Evolutionary conservation across 1,140 invertebrate species (phyloP).

Genomic region (Globodera ellingtonae): DNA sequence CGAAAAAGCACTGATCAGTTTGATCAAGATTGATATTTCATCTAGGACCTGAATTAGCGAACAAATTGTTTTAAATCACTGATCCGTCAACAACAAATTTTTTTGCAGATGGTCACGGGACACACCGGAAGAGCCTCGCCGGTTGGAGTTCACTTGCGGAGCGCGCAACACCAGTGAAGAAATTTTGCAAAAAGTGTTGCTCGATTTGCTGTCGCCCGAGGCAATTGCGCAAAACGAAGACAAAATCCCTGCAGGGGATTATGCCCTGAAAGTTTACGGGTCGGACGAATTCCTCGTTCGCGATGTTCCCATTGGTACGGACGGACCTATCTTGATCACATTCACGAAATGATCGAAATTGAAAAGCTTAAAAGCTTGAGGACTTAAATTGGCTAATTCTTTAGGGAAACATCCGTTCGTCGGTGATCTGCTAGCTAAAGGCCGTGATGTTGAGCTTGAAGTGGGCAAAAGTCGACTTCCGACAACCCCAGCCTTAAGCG

Average conservation of each 20-base stretch:
- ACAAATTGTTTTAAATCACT: no score
- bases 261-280: conserved; percentile 43
- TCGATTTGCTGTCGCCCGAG: conserved; percentile 43
- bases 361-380: no score
- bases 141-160: conserved; percentile 44
- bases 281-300: conserved; percentile 34
- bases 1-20: no score
- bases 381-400: neutral
- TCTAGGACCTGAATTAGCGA: no score
- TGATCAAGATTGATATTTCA: no score
- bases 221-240: conserved; percentile 37
- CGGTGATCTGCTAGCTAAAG: conserved; percentile 33
- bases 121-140: conserved; percentile 22
- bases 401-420: conserved; percentile 49
- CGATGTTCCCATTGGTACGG: conserved; percentile 20
- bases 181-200: conserved; percentile 44
- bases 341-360: neutral
- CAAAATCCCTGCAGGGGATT: conserved; percentile 50
- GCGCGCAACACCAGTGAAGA: conserved; percentile 35
- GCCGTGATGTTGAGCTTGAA: conserved; percentile 47
- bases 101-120: conserved; percentile 34
- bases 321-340: neutral
- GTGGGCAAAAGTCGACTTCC: conserved; percentile 37
- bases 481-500: conserved; percentile 7
- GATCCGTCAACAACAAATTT: no score